Evolutionary conservation across 2,113 vertebrate genomes (phyloP), one percentile per base, ranked within the genome.

Genomic region (Entomyzon cyanotis): DNA sequence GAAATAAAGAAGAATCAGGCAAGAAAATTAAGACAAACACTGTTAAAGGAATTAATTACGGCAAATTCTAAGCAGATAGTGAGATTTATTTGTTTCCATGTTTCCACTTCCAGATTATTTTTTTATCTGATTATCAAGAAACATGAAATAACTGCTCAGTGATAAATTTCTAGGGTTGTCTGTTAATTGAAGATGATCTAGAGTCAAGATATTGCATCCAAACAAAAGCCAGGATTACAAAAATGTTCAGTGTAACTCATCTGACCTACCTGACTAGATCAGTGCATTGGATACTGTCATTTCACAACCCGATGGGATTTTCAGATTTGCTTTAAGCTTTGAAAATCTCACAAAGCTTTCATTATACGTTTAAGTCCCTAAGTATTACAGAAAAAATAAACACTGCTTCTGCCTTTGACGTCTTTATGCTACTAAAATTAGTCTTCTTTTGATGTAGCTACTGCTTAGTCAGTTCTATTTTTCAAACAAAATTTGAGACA

Each of bases 111-210:
- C 11, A 20, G 18, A 53, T 35, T 35, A 59, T 60, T 25, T 35
- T 21, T 56, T 50, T 71, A 18, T n/a, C 53, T 65, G 33, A 52
- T 12, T 84, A 82, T 73, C 69, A 94, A 92, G 15, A 95, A 70
- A 84, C 63, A 96, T 44, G 84, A 94, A 97, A 74, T 94, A 94
- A 59, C 58, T 89, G 56, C 89, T 97, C 96, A 95, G 84, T 96
- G 81, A 96, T 84, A 92, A 85, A 87, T 56, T 56, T 65, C 56
- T 49, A 80, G 88, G 37, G 28, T 83, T n/a, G 11, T 82, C 4
- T 6, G 3, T 67, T 79, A 30, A 55, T 6, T 59, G 11, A 5
- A 49, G 9, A 52, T 60, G 8, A 81, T 8, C 7, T 33, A 14
- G 11, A 82, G 30, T 33, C 46, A 93, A 83, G 63, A 73, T 27